These are phyloP conservation scores for Cryptotis parvus DNA, from an alignment of 2,113 vertebrate species.

Conservation along the genomic window DNA sequence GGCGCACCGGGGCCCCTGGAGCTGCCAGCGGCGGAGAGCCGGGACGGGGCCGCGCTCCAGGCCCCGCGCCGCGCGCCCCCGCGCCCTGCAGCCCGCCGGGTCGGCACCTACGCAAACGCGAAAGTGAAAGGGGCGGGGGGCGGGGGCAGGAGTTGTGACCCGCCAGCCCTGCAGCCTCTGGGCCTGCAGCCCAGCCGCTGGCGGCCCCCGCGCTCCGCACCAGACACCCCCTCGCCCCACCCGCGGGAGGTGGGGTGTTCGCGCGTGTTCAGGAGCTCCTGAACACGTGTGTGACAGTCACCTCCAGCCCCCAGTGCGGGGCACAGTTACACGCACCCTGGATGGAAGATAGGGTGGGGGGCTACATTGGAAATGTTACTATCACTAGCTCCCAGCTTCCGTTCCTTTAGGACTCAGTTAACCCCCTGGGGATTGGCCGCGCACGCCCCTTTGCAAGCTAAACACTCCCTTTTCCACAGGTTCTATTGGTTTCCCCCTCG, in stretches of 20 bases:
- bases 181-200: not conserved
- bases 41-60: not conserved
- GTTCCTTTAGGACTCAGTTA: not conserved
- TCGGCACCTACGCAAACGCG: slow-evolving; percentile 74
- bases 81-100: slow-evolving; percentile 54
- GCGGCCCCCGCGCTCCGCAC: not conserved
- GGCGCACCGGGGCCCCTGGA: not conserved
- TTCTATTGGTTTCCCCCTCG: not conserved
- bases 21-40: not conserved
- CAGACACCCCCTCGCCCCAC: not conserved
- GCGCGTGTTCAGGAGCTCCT: not conserved
- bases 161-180: fast-evolving
- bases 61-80: slow-evolving; percentile 62
- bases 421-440: not conserved
- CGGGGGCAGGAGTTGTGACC: not conserved
- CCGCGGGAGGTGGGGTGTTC: not conserved
- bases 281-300: not conserved
- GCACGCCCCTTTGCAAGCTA: not conserved
- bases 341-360: not conserved
- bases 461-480: not conserved
- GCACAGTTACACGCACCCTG: not conserved
- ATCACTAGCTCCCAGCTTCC: not conserved
- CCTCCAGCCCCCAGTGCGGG: not conserved
- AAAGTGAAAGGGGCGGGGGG: slow-evolving; percentile 73
- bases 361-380: not conserved